Evolutionary conservation across 1,140 invertebrate genomes (phyloP).

Genomic region (Brachionus rubens): DNA sequence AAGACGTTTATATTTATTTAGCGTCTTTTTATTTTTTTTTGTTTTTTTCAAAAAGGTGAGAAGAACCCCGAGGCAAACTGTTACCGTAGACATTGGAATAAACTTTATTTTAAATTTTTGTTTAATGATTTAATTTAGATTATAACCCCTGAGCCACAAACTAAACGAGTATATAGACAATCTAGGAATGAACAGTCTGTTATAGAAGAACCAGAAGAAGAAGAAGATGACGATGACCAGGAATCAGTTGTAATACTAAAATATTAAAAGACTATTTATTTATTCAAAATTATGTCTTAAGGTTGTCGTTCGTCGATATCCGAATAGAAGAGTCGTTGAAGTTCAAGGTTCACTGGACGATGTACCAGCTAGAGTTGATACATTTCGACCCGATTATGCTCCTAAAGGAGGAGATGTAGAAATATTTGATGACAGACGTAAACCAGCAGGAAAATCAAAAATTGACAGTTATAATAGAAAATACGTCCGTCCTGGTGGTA

Average conservation of each 20-base stretch:
- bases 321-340: background rate
- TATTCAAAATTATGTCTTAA: background rate
- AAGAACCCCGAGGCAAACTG: background rate
- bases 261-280: background rate
- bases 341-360: background rate
- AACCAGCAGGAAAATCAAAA: background rate
- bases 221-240: background rate
- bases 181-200: no score
- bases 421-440: background rate
- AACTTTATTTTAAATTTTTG: background rate
- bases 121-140: background rate
- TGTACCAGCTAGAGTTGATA: conserved; percentile 20
- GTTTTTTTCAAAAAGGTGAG: no score
- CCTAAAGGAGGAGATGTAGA: conserved; percentile 33
- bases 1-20: background rate
- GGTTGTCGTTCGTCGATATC: background rate
- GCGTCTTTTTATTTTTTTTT: background rate
- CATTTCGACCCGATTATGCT: background rate
- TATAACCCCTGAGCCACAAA: background rate
- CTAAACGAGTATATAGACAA: background rate
- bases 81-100: background rate
- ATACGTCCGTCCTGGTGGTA: background rate
- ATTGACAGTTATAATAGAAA: background rate
- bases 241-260: background rate
- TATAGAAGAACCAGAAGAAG: no score